Evolutionary conservation across 2,888 invertebrate species (phyloP), one percentile per base, ranked within the genome.

Genomic region (Leptogaster cylindrica): DNA sequence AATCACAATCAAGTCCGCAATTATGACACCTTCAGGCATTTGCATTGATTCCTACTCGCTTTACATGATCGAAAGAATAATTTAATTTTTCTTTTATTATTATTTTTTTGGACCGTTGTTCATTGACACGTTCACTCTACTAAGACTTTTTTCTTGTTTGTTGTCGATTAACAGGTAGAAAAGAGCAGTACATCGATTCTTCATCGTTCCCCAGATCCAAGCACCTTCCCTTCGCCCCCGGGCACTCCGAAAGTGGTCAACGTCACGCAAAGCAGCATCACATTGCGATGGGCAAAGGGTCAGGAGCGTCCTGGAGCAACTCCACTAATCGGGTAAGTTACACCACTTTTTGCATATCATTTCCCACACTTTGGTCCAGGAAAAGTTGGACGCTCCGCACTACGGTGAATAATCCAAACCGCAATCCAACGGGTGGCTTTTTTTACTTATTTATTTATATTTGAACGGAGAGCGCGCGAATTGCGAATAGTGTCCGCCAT

Each of bases 211-310:
- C 88, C 90, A 8, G 89, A 92, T 79, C 86, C 89, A 39, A 85
- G 86, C 66, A 84, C 85, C 4, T 84, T 87, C 76, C 92, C 93
- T 2, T 87, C 88, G 64, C 86, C 92, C 18, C 93, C 93, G 2
- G 86, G 88, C 65, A 86, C 88, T 73, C 90, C 86, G 68, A 86
- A 85, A 81, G 88, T 84, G 73, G 84, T 85, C 73, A 91, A 86
- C 80, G 87, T 84, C 23, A 89, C 90, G 5, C 86, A 86, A 73
- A 85, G 83, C 58, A 85, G 85, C 71, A 84, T 88, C 51, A 84
- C 86, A 27, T 76, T 88, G 20, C 84, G 86, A 6, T 88, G 88
- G 88, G 84, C 85, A 71, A 83, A 84, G 48, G 85, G 84, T 48
- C 84, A 85, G 72, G 86, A 86, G 73, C 79, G 81, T 71, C 77